A percentile compares a stretch with the other conserved stretches of the same genome.
These are phyloP conservation scores for Remorina albescens DNA, from an alignment of 2,797 vertebrate genomes.

Conservation along the genomic window DNA sequence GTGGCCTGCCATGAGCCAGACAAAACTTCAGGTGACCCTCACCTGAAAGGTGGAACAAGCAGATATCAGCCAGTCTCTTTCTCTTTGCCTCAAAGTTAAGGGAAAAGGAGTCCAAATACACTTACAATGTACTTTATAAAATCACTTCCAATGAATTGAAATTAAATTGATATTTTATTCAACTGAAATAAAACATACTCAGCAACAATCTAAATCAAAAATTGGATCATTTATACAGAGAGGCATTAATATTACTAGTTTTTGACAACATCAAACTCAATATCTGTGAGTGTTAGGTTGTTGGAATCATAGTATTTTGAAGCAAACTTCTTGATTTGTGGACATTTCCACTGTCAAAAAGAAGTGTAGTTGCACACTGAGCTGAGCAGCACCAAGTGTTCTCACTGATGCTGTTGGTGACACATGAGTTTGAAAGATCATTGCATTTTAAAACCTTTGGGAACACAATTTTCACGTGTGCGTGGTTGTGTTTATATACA, in stretches of 20 bases:
- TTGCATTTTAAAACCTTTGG: no score
- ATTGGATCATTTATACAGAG: background rate
- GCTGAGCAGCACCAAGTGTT: no score
- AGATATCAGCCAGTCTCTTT: background rate
- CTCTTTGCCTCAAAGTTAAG: background rate
- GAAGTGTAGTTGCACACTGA: no score
- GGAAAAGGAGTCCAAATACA: background rate
- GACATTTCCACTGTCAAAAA: background rate
- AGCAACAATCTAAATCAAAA: no score
- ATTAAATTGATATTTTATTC: background rate
- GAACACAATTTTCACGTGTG: no score
- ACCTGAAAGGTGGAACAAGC: slow-evolving; percentile 16
- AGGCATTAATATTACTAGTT: no score
- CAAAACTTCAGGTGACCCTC: background rate
- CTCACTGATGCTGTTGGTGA: background rate
- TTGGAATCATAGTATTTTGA: no score
- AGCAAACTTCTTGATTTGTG: background rate
- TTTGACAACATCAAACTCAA: no score
- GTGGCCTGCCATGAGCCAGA: slow-evolving; percentile 55
- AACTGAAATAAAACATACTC: background rate
- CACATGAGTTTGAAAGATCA: background rate
- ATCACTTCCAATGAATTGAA: background rate
- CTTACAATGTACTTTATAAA: no score
- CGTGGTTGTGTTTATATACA: no score
- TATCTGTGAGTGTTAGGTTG: no score